Conservation (phyloP, 2,113 vertebrate genomes). For the Eretmochelys imbricata region DNA sequence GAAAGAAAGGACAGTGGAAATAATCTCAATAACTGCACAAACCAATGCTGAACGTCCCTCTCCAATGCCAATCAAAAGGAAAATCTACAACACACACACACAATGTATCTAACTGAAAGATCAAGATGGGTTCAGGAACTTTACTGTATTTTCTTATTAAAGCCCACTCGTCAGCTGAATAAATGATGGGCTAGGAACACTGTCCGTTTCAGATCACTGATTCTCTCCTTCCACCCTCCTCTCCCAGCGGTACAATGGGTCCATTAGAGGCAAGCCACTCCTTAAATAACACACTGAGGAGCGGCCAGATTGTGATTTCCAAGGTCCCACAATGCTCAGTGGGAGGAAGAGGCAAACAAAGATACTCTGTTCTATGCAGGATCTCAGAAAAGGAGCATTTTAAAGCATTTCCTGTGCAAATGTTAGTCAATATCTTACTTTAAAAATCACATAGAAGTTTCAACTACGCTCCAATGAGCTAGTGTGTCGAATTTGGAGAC, state of each 20-base stretch:
- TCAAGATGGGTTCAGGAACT: neutral
- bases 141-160: neutral
- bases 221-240: neutral
- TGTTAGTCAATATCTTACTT: constrained; percentile 26
- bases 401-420: neutral
- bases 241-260: neutral
- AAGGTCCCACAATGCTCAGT: neutral
- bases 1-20: constrained; percentile 2
- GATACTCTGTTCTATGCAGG: neutral
- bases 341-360: neutral
- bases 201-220: neutral
- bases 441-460: constrained; percentile 38
- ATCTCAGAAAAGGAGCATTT: neutral
- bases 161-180: neutral
- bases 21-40: neutral
- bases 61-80: neutral
- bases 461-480: constrained; percentile 21
- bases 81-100: neutral
- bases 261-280: neutral
- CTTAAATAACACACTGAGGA: neutral
- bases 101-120: neutral
- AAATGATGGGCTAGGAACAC: neutral
- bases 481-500: constrained; percentile 18
- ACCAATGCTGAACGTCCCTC: neutral
- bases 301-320: neutral